phyloP scores from a whole-genome alignment of 2,888 invertebrate species.

The Mamestra brassicae region DNA sequence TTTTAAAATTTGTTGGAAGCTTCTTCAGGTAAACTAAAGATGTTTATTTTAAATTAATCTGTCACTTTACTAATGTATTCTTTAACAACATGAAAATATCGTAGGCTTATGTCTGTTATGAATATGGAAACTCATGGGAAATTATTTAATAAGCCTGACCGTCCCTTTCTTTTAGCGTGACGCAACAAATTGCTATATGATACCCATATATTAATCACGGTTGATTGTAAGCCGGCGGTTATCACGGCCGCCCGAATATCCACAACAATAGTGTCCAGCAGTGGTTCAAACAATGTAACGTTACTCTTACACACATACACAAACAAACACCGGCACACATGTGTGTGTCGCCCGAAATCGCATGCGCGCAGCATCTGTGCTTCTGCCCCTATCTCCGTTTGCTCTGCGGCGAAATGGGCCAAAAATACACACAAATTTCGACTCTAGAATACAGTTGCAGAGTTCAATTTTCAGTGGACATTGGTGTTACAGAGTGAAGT shows the following conservation, averaged over 20 bases:
- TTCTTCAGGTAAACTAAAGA: too few relatives aligned
- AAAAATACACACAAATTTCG: constrained; percentile 44
- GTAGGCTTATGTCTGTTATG: constrained; percentile 1
- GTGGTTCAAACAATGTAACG: constrained; percentile 83
- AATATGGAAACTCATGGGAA: constrained; percentile 29
- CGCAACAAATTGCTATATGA: constrained; percentile 56
- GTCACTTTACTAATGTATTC: too few relatives aligned
- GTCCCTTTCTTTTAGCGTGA: constrained; percentile 56
- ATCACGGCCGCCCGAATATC: constrained; percentile 77
- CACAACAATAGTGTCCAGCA: constrained; percentile 85
- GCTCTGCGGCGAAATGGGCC: constrained; percentile 64
- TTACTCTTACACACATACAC: constrained; percentile 73
- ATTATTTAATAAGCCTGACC: constrained; percentile 36
- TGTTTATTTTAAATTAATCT: too few relatives aligned
- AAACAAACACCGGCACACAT: constrained; percentile 66
- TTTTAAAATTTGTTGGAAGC: too few relatives aligned
- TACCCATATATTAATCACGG: constrained; percentile 76
- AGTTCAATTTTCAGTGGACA: constrained; percentile 57
- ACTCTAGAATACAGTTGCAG: constrained; percentile 36
- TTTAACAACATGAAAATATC: too few relatives aligned
- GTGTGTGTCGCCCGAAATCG: constrained; percentile 76
- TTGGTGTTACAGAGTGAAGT: constrained; percentile 65
- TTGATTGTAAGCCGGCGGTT: constrained; percentile 76
- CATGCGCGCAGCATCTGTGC: constrained; percentile 90
- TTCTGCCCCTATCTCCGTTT: constrained; percentile 81